Base-by-base conservation (phyloP, 1,140 invertebrate genomes). In the Sesamia nonagrioides region DNA sequence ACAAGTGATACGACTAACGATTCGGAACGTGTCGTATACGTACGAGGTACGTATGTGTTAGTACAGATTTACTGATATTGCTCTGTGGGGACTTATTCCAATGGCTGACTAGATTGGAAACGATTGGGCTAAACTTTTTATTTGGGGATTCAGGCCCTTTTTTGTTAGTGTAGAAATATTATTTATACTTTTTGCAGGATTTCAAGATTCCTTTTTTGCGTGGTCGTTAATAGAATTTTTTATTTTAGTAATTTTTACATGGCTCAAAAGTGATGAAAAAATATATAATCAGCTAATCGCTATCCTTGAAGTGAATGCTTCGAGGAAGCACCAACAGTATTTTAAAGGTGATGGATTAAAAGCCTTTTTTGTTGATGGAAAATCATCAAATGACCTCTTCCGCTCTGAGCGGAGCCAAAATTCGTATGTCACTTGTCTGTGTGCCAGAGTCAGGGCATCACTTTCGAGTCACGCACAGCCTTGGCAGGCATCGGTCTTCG, bases 71-170 rank as follows among this genome's bases (percentile, higher is more conserved):
- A 17, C 35, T 18, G 17, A 40, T 17, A 63, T 40, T n/a, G 35
- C 60, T 9, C 60, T 63, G n/a, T 17, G 15, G 60, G 60, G 60
- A 63, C 35, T 35, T 37, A 63, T 63, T 63, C 37, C 8, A 17
- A 63, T 35, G 35, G 15, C 60, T 37, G n/a, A 63, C 35, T 63
- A 63, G 37, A 63, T 63, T 63, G 60, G n/a, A 63, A 37, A 17
- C 17, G 60, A 63, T 18, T 5, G 60, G 15, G 13, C 7, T 15
- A 40, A n/a, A 17, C 7, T 18, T 63, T 63, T 63, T 63, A 37
- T 61, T 37, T 63, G 4, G 6, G 8, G 5, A 58, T 58, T 58
- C 27, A 18, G 17, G 40, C 33, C 35, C 37, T 37, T 63, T 63
- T 63, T 63, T 40, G 7, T 37, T 7, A 15, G 35, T 18, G n/a